phyloP scores from a whole-genome alignment of 1,140 invertebrate species.

The Nixonia krombeini region DNA sequence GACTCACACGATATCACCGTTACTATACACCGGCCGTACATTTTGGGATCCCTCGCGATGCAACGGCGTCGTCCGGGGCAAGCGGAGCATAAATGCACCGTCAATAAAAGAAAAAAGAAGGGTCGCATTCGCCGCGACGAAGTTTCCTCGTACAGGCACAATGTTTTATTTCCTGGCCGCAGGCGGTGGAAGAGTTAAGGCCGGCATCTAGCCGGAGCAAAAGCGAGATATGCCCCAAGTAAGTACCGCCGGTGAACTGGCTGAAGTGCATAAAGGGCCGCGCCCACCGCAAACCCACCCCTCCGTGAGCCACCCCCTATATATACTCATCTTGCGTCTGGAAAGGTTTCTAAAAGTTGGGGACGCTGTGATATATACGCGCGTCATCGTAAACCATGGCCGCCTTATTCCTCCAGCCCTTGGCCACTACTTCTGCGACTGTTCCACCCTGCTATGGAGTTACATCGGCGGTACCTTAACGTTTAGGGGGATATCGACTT shows the following conservation, averaged over 20 bases:
- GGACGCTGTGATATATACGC: slow-evolving; percentile 47
- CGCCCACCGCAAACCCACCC: slow-evolving; percentile 57
- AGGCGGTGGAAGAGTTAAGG: slow-evolving; percentile 52
- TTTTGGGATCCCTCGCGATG: slow-evolving; percentile 8
- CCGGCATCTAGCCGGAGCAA: slow-evolving; percentile 38
- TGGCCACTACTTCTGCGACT: slow-evolving; percentile 43
- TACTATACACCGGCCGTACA: neutral
- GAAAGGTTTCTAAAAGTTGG: slow-evolving; percentile 50
- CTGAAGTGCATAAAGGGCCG: slow-evolving; percentile 62
- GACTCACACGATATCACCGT: too few relatives aligned
- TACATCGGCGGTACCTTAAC: slow-evolving; percentile 44
- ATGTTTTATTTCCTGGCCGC: slow-evolving; percentile 59
- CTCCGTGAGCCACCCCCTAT: slow-evolving; percentile 25
- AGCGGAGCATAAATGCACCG: slow-evolving; percentile 37
- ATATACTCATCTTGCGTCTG: slow-evolving; percentile 33
- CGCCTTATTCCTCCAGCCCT: slow-evolving; percentile 45
- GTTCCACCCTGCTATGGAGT: slow-evolving; percentile 29
- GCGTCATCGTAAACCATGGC: slow-evolving; percentile 46
- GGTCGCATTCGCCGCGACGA: slow-evolving; percentile 28
- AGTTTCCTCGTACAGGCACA: slow-evolving; percentile 51
- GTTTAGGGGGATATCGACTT: neutral
- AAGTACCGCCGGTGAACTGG: slow-evolving; percentile 50
- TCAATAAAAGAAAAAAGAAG: slow-evolving; percentile 29
- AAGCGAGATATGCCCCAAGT: slow-evolving; percentile 55
- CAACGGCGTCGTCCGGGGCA: slow-evolving; percentile 30